Conservation (phyloP, 2,888 invertebrate species). For the Brachyptera putata region DNA sequence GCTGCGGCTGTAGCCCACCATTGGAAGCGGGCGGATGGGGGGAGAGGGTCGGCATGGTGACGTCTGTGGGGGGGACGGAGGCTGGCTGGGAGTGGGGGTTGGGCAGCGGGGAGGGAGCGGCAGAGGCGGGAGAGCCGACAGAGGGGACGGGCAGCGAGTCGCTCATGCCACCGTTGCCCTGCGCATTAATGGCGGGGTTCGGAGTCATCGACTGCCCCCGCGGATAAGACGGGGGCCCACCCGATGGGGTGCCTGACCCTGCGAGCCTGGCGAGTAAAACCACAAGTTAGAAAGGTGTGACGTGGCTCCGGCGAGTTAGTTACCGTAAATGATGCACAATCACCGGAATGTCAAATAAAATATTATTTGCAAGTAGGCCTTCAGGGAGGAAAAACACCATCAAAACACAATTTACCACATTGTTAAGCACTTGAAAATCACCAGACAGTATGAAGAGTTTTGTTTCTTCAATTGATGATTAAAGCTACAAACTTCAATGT, state of each 20-base stretch:
- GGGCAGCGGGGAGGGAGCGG: slow-evolving; percentile 65
- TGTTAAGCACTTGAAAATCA: not conserved
- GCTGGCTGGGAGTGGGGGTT: slow-evolving; percentile 68
- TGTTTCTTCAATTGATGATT: not conserved
- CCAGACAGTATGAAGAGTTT: not conserved
- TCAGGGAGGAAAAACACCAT: too few species aligned
- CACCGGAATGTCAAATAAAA: too few species aligned
- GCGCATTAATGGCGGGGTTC: slow-evolving; percentile 29
- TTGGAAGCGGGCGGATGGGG: slow-evolving; percentile 58
- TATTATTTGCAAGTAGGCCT: too few species aligned
- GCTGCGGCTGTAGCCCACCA: slow-evolving; percentile 32
- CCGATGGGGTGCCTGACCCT: slow-evolving; percentile 53
- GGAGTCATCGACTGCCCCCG: slow-evolving; percentile 48
- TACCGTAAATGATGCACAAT: too few species aligned
- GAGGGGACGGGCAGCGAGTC: slow-evolving; percentile 48
- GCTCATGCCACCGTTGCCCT: slow-evolving; percentile 17
- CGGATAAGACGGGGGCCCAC: slow-evolving; percentile 63
- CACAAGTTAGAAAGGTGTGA: not conserved
- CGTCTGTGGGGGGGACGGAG: slow-evolving; percentile 61
- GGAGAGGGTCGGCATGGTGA: slow-evolving; percentile 67
- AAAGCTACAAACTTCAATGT: too few species aligned
- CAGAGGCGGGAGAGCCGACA: slow-evolving; percentile 62
- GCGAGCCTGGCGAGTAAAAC: slow-evolving; percentile 18
- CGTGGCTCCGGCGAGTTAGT: too few species aligned
- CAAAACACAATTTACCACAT: too few species aligned